Percentiles rank a stretch among this genome's conserved stretches.
Conservation (phyloP, 2,797 vertebrate genomes). For the Galaxias olidus region DNA sequence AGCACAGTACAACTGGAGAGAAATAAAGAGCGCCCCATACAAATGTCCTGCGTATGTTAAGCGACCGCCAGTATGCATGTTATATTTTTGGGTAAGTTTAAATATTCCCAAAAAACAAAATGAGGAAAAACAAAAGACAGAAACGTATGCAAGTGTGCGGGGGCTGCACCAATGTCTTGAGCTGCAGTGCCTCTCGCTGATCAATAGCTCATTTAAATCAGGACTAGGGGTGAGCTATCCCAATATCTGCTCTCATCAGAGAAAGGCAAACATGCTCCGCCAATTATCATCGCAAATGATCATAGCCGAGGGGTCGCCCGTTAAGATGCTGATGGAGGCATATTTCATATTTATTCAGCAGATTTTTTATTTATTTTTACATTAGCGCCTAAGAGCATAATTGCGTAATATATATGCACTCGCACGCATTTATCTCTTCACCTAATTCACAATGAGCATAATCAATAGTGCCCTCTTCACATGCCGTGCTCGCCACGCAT, state of each 20-base stretch:
- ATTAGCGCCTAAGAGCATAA: constrained; percentile 69
- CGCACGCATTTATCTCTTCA: constrained; percentile 79
- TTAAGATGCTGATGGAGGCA: constrained; percentile 62
- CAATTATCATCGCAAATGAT: constrained; percentile 73
- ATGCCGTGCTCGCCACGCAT: constrained; percentile 48
- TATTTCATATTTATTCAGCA: constrained; percentile 77
- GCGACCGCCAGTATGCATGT: constrained; percentile 30
- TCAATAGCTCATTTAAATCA: constrained; percentile 82
- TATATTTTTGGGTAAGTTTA: constrained; percentile 35
- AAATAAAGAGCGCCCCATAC: constrained; percentile 57
- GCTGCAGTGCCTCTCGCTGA: constrained; percentile 66
- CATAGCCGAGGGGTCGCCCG: constrained; percentile 47
- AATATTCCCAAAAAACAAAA: constrained; percentile 38
- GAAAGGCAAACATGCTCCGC: constrained; percentile 69
- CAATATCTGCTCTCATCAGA: constrained; percentile 67
- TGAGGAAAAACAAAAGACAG: constrained; percentile 54
- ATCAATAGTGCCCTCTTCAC: constrained; percentile 73
- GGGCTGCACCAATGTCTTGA: constrained; percentile 62
- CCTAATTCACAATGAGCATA: constrained; percentile 74
- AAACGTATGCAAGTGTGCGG: constrained; percentile 64
- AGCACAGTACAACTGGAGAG: constrained; percentile 77
- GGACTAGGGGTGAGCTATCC: constrained; percentile 58
- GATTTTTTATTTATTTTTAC: constrained; percentile 49
- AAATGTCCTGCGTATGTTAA: constrained; percentile 51
- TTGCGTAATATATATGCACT: constrained; percentile 76